Conservation (phyloP, 2,113 vertebrate species). For the Pardalotus punctatus region DNA sequence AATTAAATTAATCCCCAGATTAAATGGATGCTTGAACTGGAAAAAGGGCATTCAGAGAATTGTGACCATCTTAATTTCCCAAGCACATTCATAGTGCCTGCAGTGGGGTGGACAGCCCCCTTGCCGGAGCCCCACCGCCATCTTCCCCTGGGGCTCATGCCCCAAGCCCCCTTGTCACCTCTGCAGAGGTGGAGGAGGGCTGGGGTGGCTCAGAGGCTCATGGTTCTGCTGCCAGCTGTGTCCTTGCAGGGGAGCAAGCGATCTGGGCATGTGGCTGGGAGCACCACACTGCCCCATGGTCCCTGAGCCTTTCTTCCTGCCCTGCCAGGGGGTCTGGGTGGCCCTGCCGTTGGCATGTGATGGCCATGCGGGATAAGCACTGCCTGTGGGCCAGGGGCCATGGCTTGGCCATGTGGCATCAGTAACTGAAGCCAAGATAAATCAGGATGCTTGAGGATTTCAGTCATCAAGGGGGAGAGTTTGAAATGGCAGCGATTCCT, state of each 20-base stretch:
- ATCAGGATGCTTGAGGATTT: background rate
- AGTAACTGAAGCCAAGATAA: background rate
- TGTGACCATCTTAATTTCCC: background rate
- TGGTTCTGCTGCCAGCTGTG: background rate
- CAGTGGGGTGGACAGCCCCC: background rate
- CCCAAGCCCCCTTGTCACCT: background rate
- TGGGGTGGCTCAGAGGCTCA: background rate
- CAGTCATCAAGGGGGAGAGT: background rate
- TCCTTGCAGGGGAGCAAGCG: background rate
- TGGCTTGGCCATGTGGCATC: background rate
- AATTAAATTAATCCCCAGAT: background rate
- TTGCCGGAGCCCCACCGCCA: background rate
- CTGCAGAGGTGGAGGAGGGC: background rate
- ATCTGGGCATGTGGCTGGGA: background rate
- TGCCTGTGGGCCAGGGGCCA: background rate
- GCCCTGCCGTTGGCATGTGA: background rate
- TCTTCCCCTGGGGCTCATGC: background rate
- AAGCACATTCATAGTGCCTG: background rate
- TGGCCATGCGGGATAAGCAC: rapidly evolving
- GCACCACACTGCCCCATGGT: rapidly evolving
- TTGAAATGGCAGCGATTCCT: background rate
- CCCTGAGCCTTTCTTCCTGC: background rate
- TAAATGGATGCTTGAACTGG: background rate
- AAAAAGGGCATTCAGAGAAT: background rate
- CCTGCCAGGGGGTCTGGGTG: rapidly evolving